Evolutionary conservation across 2,797 vertebrate genomes (phyloP).

Genomic region (Threskiornis aethiopicus): DNA sequence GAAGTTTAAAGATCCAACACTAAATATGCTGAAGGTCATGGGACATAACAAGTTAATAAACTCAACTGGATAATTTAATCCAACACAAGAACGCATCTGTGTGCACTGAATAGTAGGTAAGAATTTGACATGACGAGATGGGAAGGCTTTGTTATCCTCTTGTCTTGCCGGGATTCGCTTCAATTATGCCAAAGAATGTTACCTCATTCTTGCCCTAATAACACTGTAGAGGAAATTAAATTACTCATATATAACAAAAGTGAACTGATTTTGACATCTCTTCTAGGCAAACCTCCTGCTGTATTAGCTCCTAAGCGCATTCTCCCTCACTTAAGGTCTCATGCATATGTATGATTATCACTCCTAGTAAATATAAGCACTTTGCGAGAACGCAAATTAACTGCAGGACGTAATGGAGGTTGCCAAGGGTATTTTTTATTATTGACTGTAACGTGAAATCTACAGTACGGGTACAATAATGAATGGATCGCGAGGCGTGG

Average conservation of each 20-base stretch:
- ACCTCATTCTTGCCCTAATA: conserved; percentile 66
- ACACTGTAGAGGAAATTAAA: conserved; percentile 64
- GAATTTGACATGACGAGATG: background rate
- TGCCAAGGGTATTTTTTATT: conserved; percentile 55
- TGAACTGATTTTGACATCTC: conserved; percentile 68
- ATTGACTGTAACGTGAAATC: conserved; percentile 31
- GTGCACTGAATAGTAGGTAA: conserved; percentile 21
- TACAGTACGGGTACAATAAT: background rate
- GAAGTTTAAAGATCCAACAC: background rate
- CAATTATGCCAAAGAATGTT: conserved; percentile 58
- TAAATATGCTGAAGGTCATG: conserved; percentile 37
- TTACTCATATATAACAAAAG: conserved; percentile 61
- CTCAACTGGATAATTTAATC: conserved; percentile 30
- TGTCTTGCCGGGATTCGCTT: conserved; percentile 61
- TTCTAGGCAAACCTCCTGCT: conserved; percentile 33
- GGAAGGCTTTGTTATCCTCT: conserved; percentile 48
- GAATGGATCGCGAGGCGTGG: background rate
- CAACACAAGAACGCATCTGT: background rate
- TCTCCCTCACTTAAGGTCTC: conserved; percentile 62
- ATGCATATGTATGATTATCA: conserved; percentile 68
- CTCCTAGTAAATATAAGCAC: conserved; percentile 63
- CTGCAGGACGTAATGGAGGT: conserved; percentile 41
- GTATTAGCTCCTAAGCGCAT: conserved; percentile 27
- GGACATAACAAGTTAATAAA: conserved; percentile 43
- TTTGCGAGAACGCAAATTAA: conserved; percentile 38